Percentiles rank a stretch among this genome's conserved stretches.
These are phyloP conservation scores for Coelopa frigida DNA, from an alignment of 1,140 invertebrate genomes.

Conservation along the genomic window DNA sequence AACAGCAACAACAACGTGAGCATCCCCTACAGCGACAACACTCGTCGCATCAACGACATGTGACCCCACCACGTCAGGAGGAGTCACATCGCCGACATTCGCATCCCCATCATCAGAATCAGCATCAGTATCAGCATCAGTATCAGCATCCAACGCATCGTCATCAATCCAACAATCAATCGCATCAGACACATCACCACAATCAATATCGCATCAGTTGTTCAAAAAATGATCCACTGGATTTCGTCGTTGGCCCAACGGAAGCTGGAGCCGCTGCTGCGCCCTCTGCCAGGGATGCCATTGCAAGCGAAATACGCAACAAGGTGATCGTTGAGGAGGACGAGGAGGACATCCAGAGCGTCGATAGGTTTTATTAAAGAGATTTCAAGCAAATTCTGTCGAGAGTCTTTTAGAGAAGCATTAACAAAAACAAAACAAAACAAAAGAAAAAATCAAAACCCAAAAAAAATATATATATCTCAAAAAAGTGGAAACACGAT, in stretches of 20 bases:
- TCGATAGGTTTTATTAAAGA: constrained; percentile 42
- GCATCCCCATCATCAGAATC: constrained; percentile 13
- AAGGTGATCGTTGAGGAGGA: constrained; percentile 41
- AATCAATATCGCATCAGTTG: no score
- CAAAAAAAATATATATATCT: not conserved
- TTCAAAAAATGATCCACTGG: no score
- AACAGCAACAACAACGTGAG: not conserved
- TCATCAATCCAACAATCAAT: constrained; percentile 7
- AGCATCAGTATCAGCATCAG: constrained; percentile 6
- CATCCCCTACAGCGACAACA: constrained; percentile 4
- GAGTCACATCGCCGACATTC: constrained; percentile 3
- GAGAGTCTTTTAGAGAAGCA: not conserved
- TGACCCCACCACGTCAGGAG: constrained; percentile 13
- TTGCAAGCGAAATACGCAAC: constrained; percentile 38
- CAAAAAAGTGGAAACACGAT: not conserved
- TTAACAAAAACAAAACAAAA: not conserved
- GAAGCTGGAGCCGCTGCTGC: constrained; percentile 16
- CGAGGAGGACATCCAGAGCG: constrained; percentile 37
- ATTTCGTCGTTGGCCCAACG: not conserved
- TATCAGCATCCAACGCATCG: not conserved
- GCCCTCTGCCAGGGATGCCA: constrained; percentile 30
- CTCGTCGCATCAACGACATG: not conserved
- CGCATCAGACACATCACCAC: constrained; percentile 1
- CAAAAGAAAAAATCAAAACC: not conserved
- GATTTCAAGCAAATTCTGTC: constrained; percentile 25